A percentile compares a stretch with the other conserved stretches of the same genome.
Evolutionary conservation across 2,797 vertebrate species (phyloP).

Genomic region (Notoglanidium macrostoma): DNA sequence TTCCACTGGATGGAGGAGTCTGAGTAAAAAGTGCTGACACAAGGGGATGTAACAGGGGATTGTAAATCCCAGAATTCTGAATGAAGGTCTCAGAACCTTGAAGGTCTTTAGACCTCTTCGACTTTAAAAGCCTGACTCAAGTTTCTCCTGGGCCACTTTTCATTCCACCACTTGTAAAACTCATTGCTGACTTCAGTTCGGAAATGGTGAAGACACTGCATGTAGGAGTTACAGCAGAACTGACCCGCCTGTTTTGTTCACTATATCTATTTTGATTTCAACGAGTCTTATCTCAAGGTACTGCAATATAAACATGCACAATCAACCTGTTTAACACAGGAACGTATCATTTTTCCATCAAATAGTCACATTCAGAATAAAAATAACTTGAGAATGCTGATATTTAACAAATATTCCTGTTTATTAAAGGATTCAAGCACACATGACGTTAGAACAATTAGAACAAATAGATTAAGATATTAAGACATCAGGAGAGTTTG

Average conservation of each 20-base stretch:
- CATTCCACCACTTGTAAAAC: background rate
- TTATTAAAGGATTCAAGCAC: background rate
- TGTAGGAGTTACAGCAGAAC: background rate
- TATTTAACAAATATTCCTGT: background rate
- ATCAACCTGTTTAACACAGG: background rate
- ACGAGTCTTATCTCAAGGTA: background rate
- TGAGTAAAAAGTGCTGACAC: background rate
- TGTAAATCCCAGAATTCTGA: conserved; percentile 12
- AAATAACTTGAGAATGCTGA: background rate
- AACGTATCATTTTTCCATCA: background rate
- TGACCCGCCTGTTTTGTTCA: background rate
- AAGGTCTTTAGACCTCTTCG: background rate
- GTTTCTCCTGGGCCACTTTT: background rate
- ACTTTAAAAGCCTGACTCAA: conserved; percentile 8
- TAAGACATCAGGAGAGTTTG: background rate
- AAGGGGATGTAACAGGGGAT: background rate
- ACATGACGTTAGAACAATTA: background rate
- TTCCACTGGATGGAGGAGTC: background rate
- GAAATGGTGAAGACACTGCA: background rate
- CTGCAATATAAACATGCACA: background rate
- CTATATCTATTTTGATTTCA: background rate
- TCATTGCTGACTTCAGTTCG: background rate
- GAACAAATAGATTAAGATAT: no score
- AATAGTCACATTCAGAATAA: background rate
- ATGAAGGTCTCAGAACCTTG: background rate